phyloP scores from a whole-genome alignment of 2,113 vertebrate species.

The Piaya cayana region DNA sequence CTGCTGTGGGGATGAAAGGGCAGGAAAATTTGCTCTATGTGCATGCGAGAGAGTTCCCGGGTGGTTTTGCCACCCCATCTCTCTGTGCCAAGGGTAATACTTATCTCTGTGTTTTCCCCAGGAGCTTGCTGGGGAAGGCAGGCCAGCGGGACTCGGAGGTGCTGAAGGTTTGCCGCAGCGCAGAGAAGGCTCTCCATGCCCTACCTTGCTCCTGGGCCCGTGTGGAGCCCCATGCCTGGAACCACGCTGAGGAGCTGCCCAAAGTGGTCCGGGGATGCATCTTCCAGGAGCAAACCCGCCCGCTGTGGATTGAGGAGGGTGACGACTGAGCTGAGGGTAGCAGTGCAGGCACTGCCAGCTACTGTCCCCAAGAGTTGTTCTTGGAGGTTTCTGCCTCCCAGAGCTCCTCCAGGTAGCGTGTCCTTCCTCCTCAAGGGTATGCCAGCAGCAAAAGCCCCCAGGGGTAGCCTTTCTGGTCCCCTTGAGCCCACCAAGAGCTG shows the following conservation, averaged over 20 bases:
- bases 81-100: rapidly evolving
- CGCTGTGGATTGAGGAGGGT: constrained; percentile 72
- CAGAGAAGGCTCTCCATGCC: constrained; percentile 57
- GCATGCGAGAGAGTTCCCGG: rapidly evolving
- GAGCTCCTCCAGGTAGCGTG: neutral
- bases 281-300: constrained; percentile 78
- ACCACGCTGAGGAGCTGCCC: constrained; percentile 66
- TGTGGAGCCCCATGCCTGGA: constrained; percentile 67
- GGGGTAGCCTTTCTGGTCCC: neutral
- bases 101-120: neutral
- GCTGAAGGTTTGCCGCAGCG: constrained; percentile 66
- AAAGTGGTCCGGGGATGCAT: constrained; percentile 76
- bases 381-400: neutral
- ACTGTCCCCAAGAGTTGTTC: neutral
- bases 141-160: constrained; percentile 74
- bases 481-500: neutral
- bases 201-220: constrained; percentile 74
- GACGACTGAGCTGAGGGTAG: neutral
- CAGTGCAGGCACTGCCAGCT: neutral
- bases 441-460: neutral
- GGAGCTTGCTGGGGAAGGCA: constrained; percentile 70
- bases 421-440: neutral
- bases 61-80: neutral
- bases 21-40: neutral
- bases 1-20: neutral